phyloP scores from a whole-genome alignment of 2,113 vertebrate species.

The Microcebus jonahi region DNA sequence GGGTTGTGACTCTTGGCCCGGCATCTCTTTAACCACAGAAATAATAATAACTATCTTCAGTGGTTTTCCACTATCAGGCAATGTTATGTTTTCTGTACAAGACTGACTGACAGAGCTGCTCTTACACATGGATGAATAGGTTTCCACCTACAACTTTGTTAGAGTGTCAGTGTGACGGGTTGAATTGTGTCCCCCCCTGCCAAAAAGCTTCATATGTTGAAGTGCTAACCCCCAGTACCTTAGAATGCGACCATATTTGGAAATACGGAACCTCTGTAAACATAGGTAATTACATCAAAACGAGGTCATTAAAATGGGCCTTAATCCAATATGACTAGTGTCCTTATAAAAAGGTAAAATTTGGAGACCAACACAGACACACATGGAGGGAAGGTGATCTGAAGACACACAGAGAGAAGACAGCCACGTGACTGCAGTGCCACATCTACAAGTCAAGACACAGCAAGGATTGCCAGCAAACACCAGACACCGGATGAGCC shows the following conservation, averaged over 20 bases:
- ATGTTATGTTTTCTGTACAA: neutral
- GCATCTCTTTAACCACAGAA: constrained; percentile 7
- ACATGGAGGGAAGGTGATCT: neutral
- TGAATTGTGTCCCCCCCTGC: neutral
- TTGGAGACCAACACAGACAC: neutral
- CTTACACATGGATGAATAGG: neutral
- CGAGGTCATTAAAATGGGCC: neutral
- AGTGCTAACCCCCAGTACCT: neutral
- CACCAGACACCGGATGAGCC: neutral
- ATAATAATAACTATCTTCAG: neutral
- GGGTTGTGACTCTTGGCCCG: neutral
- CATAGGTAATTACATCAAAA: neutral
- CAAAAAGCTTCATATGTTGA: neutral
- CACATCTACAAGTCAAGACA: neutral
- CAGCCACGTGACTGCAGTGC: neutral
- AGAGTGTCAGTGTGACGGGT: neutral
- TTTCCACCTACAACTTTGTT: neutral
- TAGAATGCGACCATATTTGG: neutral
- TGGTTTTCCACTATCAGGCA: neutral
- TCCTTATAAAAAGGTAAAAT: neutral
- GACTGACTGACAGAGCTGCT: neutral
- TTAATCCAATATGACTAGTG: neutral
- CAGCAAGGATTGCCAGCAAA: neutral
- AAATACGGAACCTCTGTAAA: neutral
- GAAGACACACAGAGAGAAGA: neutral